These are phyloP conservation scores for Leptinotarsa juncta DNA, from an alignment of 2,888 invertebrate species.

Conservation along the genomic window DNA sequence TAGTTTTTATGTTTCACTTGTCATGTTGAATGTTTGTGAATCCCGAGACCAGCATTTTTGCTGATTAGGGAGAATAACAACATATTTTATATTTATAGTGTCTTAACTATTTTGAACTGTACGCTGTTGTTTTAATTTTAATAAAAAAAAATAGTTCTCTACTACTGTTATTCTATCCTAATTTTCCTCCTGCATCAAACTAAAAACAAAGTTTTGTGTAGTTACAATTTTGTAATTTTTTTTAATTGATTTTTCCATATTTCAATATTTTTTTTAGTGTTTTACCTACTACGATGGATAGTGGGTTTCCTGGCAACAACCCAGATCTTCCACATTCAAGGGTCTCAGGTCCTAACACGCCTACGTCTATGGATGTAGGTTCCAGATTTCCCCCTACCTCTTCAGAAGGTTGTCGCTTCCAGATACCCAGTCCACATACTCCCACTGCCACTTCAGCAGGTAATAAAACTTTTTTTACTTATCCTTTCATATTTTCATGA, in stretches of 20 bases:
- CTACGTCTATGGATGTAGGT: constrained; percentile 66
- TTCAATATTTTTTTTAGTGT: constrained; percentile 51
- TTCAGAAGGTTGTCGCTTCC: constrained; percentile 66
- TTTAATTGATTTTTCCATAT: background rate
- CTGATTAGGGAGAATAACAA: too few relatives aligned
- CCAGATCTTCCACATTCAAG: constrained; percentile 62
- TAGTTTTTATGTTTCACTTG: too few relatives aligned
- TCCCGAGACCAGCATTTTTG: too few relatives aligned
- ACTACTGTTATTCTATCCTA: too few relatives aligned
- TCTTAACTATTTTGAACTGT: too few relatives aligned
- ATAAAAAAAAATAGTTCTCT: too few relatives aligned
- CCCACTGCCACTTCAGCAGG: constrained; percentile 58
- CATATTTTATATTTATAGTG: too few relatives aligned
- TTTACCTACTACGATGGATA: constrained; percentile 62
- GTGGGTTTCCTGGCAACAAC: constrained; percentile 63
- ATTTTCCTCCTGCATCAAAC: too few relatives aligned
- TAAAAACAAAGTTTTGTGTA: too few relatives aligned
- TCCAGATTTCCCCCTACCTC: constrained; percentile 65
- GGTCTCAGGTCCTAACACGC: constrained; percentile 68
- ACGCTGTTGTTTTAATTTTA: too few relatives aligned
- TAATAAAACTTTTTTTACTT: constrained; percentile 33
- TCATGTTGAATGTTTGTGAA: too few relatives aligned
- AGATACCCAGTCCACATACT: constrained; percentile 68
- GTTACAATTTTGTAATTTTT: too few relatives aligned
- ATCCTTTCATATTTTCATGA: background rate